phyloP scores from a whole-genome alignment of 1,140 invertebrate species.

The Drosophila tsacasi region DNA sequence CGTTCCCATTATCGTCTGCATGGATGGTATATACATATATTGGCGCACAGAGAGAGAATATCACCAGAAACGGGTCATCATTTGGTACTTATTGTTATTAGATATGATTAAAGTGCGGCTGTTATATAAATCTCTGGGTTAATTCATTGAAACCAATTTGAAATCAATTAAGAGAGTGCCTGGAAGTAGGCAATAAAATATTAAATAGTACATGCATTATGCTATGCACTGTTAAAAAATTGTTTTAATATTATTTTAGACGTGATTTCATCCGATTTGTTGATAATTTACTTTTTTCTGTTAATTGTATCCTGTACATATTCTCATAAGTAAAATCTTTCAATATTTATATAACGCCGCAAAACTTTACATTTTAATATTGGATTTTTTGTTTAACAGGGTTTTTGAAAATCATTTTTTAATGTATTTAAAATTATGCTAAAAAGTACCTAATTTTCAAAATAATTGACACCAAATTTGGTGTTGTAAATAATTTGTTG shows the following conservation, averaged over 20 bases:
- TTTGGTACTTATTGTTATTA: not conserved
- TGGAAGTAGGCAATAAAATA: not conserved
- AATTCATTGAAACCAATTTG: not conserved
- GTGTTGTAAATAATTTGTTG: not conserved
- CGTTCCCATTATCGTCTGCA: slow-evolving; percentile 83
- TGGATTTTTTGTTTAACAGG: no score
- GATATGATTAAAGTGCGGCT: not conserved
- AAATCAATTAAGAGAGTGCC: not conserved
- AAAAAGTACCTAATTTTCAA: no score
- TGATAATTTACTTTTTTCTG: no score
- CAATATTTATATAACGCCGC: not conserved
- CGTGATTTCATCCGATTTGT: not conserved
- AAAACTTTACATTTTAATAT: not conserved
- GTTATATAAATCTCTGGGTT: not conserved
- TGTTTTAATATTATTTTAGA: not conserved
- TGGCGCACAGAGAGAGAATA: slow-evolving; percentile 22
- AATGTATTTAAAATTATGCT: not conserved
- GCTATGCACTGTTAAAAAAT: not conserved
- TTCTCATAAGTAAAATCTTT: not conserved
- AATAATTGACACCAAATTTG: not conserved
- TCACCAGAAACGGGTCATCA: slow-evolving; percentile 16
- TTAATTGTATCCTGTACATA: not conserved
- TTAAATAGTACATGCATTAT: not conserved
- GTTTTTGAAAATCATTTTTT: not conserved
- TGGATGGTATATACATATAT: slow-evolving; percentile 17